A percentile compares a stretch with the other conserved stretches of the same genome.
Conservation (phyloP, 2,797 vertebrate species). For the Hippocampus kuda region DNA sequence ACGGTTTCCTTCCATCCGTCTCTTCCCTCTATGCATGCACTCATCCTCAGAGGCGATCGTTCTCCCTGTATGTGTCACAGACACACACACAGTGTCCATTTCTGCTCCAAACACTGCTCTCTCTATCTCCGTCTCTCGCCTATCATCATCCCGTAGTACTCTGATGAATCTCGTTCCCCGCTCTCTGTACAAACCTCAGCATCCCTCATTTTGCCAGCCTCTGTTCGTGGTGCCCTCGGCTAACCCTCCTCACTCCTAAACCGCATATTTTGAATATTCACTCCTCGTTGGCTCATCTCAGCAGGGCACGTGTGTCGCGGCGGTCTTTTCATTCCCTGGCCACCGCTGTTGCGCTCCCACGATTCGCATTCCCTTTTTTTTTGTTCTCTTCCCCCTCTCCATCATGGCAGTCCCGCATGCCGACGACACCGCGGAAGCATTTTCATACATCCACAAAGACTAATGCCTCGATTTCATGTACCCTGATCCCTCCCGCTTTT, state of each 20-base stretch:
- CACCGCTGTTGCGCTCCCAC: not conserved
- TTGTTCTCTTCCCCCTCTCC: constrained; percentile 13
- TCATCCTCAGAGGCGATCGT: constrained; percentile 27
- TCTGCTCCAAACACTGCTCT: constrained; percentile 17
- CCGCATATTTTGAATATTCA: constrained; percentile 11
- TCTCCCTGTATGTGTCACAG: constrained; percentile 15
- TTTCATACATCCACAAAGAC: constrained; percentile 65
- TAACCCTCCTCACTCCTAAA: constrained; percentile 9
- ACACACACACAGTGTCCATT: not conserved
- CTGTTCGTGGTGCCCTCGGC: constrained; percentile 8
- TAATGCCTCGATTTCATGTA: constrained; percentile 61
- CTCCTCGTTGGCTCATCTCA: constrained; percentile 28
- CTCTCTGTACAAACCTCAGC: not conserved
- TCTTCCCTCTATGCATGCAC: constrained; percentile 22
- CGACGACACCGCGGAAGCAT: constrained; percentile 53
- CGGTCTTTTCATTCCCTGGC: constrained; percentile 15
- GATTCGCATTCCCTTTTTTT: constrained; percentile 21
- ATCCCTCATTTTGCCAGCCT: constrained; percentile 3
- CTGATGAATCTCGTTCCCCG: not conserved
- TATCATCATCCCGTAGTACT: not conserved
- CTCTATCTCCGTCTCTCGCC: constrained; percentile 3
- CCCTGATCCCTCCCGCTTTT: constrained; percentile 52
- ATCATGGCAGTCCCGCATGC: constrained; percentile 15
- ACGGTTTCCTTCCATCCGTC: constrained; percentile 35
- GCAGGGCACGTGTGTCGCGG: constrained; percentile 12